A percentile compares a stretch with the other conserved stretches of the same genome.
Evolutionary conservation across 2,113 vertebrate species (phyloP).

Genomic region (Anseranas semipalmata): DNA sequence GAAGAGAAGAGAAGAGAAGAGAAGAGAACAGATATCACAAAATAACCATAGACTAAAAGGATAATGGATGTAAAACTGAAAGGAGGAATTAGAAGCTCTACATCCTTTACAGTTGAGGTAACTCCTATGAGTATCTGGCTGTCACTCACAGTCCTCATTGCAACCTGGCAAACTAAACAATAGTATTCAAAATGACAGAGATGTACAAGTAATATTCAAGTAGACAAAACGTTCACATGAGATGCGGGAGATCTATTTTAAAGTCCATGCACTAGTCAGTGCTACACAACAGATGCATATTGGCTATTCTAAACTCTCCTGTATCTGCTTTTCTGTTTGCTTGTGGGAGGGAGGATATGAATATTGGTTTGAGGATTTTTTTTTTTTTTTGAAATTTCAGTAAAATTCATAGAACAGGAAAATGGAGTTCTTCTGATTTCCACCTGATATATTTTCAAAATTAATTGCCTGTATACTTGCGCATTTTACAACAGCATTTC

Average conservation of each 20-base stretch:
- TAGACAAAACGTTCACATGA: not conserved
- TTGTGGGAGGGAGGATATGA: accelerated
- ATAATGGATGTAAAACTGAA: not conserved
- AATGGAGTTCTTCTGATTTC: not conserved
- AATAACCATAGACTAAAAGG: not conserved
- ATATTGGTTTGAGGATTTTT: not conserved
- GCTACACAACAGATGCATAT: not conserved
- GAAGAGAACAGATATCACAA: no score
- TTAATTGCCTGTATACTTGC: not conserved
- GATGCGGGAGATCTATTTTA: not conserved
- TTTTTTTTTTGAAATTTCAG: not conserved
- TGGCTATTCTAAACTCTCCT: not conserved
- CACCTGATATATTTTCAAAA: not conserved
- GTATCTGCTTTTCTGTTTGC: not conserved
- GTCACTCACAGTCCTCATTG: not conserved
- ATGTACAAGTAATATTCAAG: not conserved
- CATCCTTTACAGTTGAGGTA: not conserved
- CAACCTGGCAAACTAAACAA: not conserved
- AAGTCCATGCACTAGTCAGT: not conserved
- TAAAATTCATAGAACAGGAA: not conserved
- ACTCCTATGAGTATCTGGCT: not conserved
- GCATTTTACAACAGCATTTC: not conserved
- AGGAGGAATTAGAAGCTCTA: not conserved
- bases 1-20: no score
- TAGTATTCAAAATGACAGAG: not conserved